Percentiles rank a stretch among this genome's conserved stretches.
Conservation (phyloP, 2,888 invertebrate genomes). For the Aporophyla lueneburgensis region DNA sequence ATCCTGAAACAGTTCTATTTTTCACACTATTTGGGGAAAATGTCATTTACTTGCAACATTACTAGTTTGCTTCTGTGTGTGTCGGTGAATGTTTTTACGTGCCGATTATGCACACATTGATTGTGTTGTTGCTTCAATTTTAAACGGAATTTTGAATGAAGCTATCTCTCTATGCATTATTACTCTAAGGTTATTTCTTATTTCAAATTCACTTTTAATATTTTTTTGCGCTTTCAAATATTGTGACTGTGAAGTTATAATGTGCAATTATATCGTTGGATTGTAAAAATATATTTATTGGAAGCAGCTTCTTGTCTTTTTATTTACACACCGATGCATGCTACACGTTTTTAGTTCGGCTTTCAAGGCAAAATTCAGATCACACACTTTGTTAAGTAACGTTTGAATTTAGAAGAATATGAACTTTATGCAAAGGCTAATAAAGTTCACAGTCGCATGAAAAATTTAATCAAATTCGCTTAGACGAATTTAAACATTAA, state of each 20-base stretch:
- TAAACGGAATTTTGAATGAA: no score
- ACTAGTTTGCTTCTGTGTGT: no score
- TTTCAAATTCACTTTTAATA: constrained; percentile 44
- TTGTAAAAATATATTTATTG: constrained; percentile 84
- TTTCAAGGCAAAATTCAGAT: constrained; percentile 18
- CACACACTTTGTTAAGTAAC: background rate
- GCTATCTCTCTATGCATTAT: no score
- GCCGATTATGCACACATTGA: no score
- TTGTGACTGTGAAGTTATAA: constrained; percentile 68
- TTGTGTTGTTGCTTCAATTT: no score
- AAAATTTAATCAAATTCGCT: background rate
- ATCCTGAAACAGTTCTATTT: no score
- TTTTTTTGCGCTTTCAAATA: constrained; percentile 72
- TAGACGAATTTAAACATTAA: background rate
- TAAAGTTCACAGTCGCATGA: background rate
- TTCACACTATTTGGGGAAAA: no score
- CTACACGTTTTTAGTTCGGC: constrained; percentile 47
- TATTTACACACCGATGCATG: constrained; percentile 77
- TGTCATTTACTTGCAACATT: no score
- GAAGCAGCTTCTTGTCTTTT: constrained; percentile 84
- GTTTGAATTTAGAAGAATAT: background rate
- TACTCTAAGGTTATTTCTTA: no score
- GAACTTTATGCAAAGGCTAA: rapidly evolving
- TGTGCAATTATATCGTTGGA: constrained; percentile 70
- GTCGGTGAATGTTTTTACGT: no score